phyloP scores from a whole-genome alignment of 2,797 vertebrate genomes.

The Monodelphis domestica region DNA sequence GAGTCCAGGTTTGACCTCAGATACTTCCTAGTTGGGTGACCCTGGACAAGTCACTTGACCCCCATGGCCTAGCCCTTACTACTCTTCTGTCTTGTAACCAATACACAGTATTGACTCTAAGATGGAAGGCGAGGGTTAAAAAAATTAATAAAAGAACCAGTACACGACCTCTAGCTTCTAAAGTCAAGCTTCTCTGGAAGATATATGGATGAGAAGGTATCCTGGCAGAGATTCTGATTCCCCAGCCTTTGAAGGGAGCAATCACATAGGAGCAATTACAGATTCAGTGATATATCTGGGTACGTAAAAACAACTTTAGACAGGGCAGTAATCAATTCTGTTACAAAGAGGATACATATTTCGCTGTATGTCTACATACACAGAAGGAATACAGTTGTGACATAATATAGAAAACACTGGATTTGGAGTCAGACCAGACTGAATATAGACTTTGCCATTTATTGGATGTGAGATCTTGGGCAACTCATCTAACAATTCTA shows the following conservation, averaged over 20 bases:
- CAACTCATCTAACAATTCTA: background rate
- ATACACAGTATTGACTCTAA: no score
- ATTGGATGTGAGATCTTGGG: background rate
- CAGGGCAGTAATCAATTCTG: background rate
- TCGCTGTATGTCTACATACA: background rate
- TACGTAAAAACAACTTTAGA: background rate
- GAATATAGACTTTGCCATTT: background rate
- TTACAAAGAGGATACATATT: background rate
- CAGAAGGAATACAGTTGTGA: background rate
- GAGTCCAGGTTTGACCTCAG: no score
- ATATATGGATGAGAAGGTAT: background rate
- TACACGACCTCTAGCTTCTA: background rate
- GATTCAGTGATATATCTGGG: background rate
- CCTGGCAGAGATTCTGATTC: background rate
- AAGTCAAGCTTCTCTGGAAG: background rate
- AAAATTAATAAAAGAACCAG: background rate
- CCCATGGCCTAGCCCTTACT: no score
- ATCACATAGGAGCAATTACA: background rate
- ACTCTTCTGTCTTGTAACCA: no score
- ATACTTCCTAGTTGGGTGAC: no score
- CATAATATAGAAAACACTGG: background rate
- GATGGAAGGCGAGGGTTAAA: no score
- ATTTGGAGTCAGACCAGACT: background rate
- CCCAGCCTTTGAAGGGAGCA: background rate
- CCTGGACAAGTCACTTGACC: no score